phyloP scores from a whole-genome alignment of 2,113 vertebrate species.

The Microtus montanus region DNA sequence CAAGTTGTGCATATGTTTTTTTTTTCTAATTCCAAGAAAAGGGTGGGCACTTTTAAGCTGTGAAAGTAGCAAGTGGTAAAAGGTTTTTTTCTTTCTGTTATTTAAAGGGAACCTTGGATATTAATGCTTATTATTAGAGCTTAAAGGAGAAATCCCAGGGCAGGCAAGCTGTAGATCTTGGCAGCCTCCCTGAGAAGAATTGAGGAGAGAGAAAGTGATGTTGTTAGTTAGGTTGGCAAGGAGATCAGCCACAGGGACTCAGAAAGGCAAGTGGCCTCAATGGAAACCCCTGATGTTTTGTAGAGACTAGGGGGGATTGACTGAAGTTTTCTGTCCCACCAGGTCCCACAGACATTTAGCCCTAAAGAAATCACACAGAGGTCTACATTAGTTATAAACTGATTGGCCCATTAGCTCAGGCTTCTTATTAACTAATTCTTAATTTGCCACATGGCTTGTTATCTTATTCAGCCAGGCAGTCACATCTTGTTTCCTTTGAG shows the following conservation, averaged over 20 bases:
- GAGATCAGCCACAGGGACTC: neutral
- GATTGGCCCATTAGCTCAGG: too few species aligned
- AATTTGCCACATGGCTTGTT: too few species aligned
- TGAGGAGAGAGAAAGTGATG: neutral
- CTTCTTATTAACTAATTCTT: too few species aligned
- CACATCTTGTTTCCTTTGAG: too few species aligned
- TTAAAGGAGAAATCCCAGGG: neutral
- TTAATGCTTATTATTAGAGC: neutral
- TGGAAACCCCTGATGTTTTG: neutral
- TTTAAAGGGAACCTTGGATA: neutral
- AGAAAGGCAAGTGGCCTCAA: too few species aligned
- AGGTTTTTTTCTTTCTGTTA: neutral
- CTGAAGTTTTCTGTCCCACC: too few species aligned
- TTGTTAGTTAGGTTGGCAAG: neutral
- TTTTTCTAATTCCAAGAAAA: neutral
- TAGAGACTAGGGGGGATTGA: neutral
- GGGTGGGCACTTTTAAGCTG: neutral
- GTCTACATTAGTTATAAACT: too few species aligned
- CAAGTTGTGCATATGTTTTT: neutral
- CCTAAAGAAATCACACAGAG: too few species aligned
- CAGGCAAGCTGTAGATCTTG: neutral
- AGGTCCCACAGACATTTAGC: too few species aligned
- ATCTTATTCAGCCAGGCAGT: too few species aligned
- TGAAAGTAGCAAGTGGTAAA: constrained; percentile 7
- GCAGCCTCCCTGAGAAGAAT: neutral